Base-by-base conservation (phyloP, 37 sponge, comb jelly and placozoan species). In the Bolinopsis microptera region DNA sequence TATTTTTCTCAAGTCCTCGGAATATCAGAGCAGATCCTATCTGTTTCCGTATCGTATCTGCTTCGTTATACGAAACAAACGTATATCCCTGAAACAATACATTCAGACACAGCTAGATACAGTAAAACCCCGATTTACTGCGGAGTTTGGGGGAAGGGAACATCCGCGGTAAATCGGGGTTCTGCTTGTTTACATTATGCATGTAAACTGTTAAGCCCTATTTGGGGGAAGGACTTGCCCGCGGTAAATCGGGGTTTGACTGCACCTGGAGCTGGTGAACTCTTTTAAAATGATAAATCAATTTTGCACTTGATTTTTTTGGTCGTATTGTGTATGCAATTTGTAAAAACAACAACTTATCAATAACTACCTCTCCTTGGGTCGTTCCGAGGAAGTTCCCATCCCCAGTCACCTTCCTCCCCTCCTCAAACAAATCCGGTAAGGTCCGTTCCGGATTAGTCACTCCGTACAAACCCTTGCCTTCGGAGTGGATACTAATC, bases 321-420 rank as follows among this genome's bases (percentile, higher is more conserved):
- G n/a, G n/a, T n/a, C n/a, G n/a, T n/a, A n/a, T n/a, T n/a, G n/a
- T n/a, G n/a, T n/a, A n/a, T n/a, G n/a, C n/a, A n/a, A n/a, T n/a
- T n/a, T n/a, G n/a, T 61, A 61, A 21, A 61, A 61, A 61, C 68
- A 61, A 61, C 18, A 18, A 21, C 68, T 21, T 28, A 72, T 72
- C 3, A 28, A 26, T 26, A 72, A 23, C 28, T 22, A 80, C 82
- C 2, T 33, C 23, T 80, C 75, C 75, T 3, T 27, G 1, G 23
- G 35, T 80, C 3, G 82, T 80, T 80, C 82, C 82, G 5, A 80
- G 82, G 82, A 80, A 80, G 9, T 24, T 24, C 30, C 82, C 82
- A 33, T 80, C 82, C 22, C 82, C 82, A 16, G 82, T 80, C 32
- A 36, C 32, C 38, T 2, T 36, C 38, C 82, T 80, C 3, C 82